A percentile compares a stretch with the other conserved stretches of the same genome.
Evolutionary conservation across 2,888 invertebrate species (phyloP).

Genomic region (Nephrotoma flavescens): DNA sequence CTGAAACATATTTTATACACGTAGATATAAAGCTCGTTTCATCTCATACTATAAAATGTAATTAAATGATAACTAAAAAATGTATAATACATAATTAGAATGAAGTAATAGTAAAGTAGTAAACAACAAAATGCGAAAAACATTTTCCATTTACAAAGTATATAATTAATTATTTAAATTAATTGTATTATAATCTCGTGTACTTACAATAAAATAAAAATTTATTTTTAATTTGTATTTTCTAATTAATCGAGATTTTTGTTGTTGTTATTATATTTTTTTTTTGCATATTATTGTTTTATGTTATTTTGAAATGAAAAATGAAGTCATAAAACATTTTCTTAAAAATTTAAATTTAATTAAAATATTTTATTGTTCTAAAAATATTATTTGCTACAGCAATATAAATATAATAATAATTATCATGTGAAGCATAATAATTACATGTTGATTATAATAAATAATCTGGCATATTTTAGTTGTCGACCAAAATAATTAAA

Average conservation of each 20-base stretch:
- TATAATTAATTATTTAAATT: neutral
- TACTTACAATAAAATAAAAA: neutral
- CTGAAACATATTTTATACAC: neutral
- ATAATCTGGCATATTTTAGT: too few species aligned
- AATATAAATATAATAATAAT: neutral
- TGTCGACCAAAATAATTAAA: too few species aligned
- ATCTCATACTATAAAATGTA: neutral
- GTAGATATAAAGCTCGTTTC: neutral
- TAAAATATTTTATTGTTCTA: neutral
- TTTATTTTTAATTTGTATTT: neutral
- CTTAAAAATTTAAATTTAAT: neutral
- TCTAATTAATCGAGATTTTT: neutral
- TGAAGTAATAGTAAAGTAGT: neutral
- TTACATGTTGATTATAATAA: neutral
- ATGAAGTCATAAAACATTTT: neutral
- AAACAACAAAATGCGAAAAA: neutral
- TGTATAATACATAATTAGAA: neutral
- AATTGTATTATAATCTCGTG: neutral
- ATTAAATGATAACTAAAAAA: neutral
- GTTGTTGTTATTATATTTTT: neutral
- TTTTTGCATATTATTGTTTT: neutral
- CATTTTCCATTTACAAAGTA: neutral
- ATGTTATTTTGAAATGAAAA: neutral
- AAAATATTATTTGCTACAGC: neutral
- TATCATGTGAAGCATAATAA: neutral